Evolutionary conservation across 2,797 vertebrate genomes (phyloP), one percentile per base, ranked within the genome.

Genomic region (Cossypha heuglini): DNA sequence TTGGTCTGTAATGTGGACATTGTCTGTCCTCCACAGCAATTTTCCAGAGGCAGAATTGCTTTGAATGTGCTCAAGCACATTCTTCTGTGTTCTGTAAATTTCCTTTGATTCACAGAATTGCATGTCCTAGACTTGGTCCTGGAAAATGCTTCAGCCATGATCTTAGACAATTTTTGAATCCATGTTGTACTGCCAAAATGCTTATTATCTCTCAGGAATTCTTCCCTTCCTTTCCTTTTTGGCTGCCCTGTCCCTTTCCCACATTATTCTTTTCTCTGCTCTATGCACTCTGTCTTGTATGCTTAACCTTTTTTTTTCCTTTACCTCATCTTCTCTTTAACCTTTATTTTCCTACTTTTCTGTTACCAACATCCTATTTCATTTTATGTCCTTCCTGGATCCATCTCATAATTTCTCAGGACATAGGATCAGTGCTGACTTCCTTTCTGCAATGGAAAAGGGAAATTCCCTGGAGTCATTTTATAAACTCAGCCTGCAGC

Each of bases 401-500:
- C 80, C 37, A n/a, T 35, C 61, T 82, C 55, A 21, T 51, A 5
- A 3, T 61, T 87, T 40, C 33, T 85, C 46, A 29, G 31, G 3
- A 17, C 0, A 0, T 5, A n/a, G 62, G 37, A 37, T 55, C 28
- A 6, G 19, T 57, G 42, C 31, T 25, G 54, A 16, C 25, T 71
- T 85, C 21, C 24, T 28, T 68, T 43, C 40, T 57, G 37, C 82
- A 37, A 2, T 6, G 12, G 6, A 85, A 33, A 67, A 48, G 49
- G 37, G 37, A 59, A 55, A n/a, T 52, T 55, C 45, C 38, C 54
- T 31, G 31, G 29, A 67, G 24, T 31, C 5, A 13, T 19, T 86
- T 67, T 28, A 33, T 7, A 25, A 63, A 16, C 29, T 57, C 35
- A 5, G 20, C 12, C 54, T 9, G 2, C 28, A 82, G 54, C 26